These are phyloP conservation scores for Belonocnema kinseyi DNA, from an alignment of 1,140 invertebrate species.

Conservation along the genomic window DNA sequence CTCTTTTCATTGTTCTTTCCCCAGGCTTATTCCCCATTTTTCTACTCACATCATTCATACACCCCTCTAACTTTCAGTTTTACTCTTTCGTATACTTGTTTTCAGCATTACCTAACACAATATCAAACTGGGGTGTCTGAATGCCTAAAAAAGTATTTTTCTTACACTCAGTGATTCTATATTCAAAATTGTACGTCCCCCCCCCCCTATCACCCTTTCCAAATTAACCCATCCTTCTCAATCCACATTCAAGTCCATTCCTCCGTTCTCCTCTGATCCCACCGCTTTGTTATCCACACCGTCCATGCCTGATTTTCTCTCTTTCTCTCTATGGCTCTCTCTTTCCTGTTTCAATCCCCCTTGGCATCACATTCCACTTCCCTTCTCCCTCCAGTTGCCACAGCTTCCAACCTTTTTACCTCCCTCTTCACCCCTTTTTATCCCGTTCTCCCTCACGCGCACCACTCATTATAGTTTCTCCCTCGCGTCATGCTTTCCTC, in stretches of 20 bases:
- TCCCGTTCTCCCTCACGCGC: slow-evolving; percentile 63
- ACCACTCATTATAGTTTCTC: slow-evolving; percentile 70
- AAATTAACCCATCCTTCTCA: slow-evolving; percentile 65
- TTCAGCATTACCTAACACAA: too few species aligned
- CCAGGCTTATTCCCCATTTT: too few species aligned
- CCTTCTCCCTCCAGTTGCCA: slow-evolving; percentile 49
- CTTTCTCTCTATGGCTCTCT: slow-evolving; percentile 39
- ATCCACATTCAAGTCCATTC: slow-evolving; percentile 48
- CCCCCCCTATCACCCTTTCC: slow-evolving; percentile 50
- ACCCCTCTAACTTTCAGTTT: too few species aligned
- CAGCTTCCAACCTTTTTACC: slow-evolving; percentile 71
- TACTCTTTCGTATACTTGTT: too few species aligned
- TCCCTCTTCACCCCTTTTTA: slow-evolving; percentile 59
- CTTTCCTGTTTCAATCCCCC: slow-evolving; percentile 36
- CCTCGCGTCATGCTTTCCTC: slow-evolving; percentile 42
- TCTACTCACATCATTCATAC: too few species aligned
- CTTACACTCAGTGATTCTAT: slow-evolving; percentile 52
- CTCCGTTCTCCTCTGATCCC: slow-evolving; percentile 38
- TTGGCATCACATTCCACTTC: slow-evolving; percentile 34
- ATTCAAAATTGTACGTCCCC: slow-evolving; percentile 52
- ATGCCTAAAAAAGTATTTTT: slow-evolving; percentile 29
- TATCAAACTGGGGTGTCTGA: too few species aligned
- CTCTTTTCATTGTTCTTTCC: too few species aligned
- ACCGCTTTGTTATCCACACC: slow-evolving; percentile 39
- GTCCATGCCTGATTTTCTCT: slow-evolving; percentile 36